These are phyloP conservation scores for Sericinus montela DNA, from an alignment of 2,888 invertebrate genomes.

Conservation along the genomic window DNA sequence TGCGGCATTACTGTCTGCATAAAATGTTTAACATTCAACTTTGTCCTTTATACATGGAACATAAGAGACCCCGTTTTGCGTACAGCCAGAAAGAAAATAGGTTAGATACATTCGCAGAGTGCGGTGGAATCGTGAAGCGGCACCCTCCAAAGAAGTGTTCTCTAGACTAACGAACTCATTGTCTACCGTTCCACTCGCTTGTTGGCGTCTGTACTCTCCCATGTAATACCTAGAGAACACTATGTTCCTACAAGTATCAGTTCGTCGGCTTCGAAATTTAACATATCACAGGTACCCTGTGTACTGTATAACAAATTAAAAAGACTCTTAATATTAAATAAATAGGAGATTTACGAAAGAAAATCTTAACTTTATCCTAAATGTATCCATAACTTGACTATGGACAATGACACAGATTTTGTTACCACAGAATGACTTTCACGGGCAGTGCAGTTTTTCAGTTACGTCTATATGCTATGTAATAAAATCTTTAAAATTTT, in stretches of 20 bases:
- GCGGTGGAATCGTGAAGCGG: slow-evolving; percentile 47
- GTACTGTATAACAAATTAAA: too few species aligned
- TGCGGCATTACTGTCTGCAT: slow-evolving; percentile 1
- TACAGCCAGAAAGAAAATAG: slow-evolving; percentile 8
- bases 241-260: slow-evolving; percentile 6
- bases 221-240: slow-evolving; percentile 17
- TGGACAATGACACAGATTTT: too few species aligned
- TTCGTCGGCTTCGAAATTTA: slow-evolving; percentile 12
- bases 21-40: slow-evolving; percentile 2
- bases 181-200: slow-evolving; percentile 37
- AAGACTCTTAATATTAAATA: too few species aligned
- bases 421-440: too few species aligned
- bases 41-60: slow-evolving; percentile 5
- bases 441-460: too few species aligned
- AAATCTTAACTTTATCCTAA: too few species aligned
- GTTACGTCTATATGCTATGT: too few species aligned
- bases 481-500: too few species aligned
- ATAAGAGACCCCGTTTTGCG: background rate
- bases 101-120: slow-evolving; percentile 9
- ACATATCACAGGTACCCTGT: too few species aligned
- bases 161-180: slow-evolving; percentile 69
- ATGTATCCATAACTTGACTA: too few species aligned
- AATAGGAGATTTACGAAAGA: too few species aligned
- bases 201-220: slow-evolving; percentile 21
- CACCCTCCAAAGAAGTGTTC: slow-evolving; percentile 54